These are phyloP conservation scores for Dasypolia templi DNA, from an alignment of 2,888 invertebrate species.

Conservation along the genomic window DNA sequence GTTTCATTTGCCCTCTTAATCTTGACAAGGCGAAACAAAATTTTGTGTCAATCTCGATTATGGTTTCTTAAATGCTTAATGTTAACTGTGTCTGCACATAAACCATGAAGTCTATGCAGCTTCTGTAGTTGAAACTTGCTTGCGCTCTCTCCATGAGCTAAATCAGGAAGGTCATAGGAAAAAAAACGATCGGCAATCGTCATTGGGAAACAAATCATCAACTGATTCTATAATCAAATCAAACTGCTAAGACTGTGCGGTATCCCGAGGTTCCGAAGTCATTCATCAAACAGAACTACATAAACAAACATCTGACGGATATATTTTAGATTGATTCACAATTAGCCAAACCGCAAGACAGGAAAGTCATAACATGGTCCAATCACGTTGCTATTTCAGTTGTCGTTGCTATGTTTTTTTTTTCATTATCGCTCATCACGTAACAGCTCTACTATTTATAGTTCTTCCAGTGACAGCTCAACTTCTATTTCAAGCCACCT, in stretches of 20 bases:
- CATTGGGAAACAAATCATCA: slow-evolving; percentile 56
- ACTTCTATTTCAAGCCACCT: slow-evolving; percentile 48
- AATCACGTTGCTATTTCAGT: slow-evolving; percentile 53
- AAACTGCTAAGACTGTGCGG: slow-evolving; percentile 34
- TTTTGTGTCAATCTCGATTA: slow-evolving; percentile 78
- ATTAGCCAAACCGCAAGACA: slow-evolving; percentile 51
- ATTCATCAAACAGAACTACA: slow-evolving; percentile 56
- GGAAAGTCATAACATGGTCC: slow-evolving; percentile 53
- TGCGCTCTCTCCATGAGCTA: slow-evolving; percentile 34
- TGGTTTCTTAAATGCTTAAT: slow-evolving; percentile 74
- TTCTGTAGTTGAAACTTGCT: not conserved
- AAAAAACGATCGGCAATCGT: slow-evolving; percentile 47
- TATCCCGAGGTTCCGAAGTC: slow-evolving; percentile 52
- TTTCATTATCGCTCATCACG: slow-evolving; percentile 39
- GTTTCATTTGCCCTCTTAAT: slow-evolving; percentile 87
- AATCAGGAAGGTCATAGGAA: slow-evolving; percentile 53
- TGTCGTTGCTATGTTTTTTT: slow-evolving; percentile 38
- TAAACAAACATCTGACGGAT: slow-evolving; percentile 63
- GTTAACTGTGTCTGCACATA: slow-evolving; percentile 39
- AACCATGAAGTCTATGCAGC: slow-evolving; percentile 10
- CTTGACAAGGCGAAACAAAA: slow-evolving; percentile 80
- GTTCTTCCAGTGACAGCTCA: slow-evolving; percentile 53
- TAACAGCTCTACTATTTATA: slow-evolving; percentile 43
- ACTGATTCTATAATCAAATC: slow-evolving; percentile 55
- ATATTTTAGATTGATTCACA: slow-evolving; percentile 63